Percentiles rank a stretch among this genome's conserved stretches.
phyloP scores from a whole-genome alignment of 2,113 vertebrate species.

The Chinchilla lanigera region DNA sequence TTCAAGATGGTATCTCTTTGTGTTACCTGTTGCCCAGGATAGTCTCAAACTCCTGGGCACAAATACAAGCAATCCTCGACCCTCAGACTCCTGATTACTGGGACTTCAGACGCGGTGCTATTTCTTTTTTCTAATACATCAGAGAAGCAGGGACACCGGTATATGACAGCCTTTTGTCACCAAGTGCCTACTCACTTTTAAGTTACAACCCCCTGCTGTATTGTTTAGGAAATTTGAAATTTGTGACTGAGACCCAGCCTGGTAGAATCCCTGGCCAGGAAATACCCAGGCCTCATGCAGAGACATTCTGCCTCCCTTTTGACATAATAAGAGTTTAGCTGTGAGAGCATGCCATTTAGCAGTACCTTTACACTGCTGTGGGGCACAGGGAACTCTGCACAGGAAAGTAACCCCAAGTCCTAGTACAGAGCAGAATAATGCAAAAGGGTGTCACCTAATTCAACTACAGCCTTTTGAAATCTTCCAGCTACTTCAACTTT shows the following conservation, averaged over 20 bases:
- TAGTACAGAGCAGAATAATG: background rate
- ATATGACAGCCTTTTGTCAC: background rate
- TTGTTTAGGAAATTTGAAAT: background rate
- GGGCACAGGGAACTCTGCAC: rapidly evolving
- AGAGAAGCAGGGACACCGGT: background rate
- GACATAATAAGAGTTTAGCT: background rate
- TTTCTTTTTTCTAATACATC: background rate
- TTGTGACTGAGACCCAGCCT: background rate
- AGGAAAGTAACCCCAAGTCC: background rate
- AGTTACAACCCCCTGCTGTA: background rate
- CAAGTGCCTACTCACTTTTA: background rate
- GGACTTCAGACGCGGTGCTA: background rate
- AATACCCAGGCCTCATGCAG: background rate
- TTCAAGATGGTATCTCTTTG: background rate
- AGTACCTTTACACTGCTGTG: too few relatives aligned
- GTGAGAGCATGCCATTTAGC: rapidly evolving
- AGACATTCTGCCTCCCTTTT: background rate
- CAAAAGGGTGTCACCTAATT: background rate
- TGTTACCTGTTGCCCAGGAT: background rate
- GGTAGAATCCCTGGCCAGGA: background rate
- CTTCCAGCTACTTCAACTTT: background rate
- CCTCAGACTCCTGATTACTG: too few relatives aligned
- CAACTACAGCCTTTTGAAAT: background rate
- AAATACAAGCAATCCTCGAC: background rate
- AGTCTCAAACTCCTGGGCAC: background rate